phyloP scores from a whole-genome alignment of 2,797 vertebrate genomes.

The Malurus leucopterus region DNA sequence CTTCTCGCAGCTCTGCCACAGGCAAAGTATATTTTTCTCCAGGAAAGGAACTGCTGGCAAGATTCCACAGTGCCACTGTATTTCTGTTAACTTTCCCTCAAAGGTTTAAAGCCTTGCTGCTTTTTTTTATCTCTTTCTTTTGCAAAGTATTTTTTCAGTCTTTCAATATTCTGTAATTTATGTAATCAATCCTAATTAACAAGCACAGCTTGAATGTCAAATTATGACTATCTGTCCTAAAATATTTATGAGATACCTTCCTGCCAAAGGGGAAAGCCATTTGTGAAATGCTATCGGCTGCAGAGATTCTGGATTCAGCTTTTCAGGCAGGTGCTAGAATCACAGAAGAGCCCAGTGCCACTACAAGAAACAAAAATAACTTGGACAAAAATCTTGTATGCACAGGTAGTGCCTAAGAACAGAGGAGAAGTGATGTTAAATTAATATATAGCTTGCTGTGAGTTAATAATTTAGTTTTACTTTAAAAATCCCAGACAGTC shows the following conservation, averaged over 20 bases:
- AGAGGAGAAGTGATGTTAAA: not conserved
- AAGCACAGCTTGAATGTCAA: not conserved
- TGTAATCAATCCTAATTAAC: not conserved
- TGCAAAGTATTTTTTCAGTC: not conserved
- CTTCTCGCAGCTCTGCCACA: not conserved
- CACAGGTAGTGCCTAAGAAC: not conserved
- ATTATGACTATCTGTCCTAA: not conserved
- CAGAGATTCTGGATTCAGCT: not conserved
- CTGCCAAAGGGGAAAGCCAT: not conserved
- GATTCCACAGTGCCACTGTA: not conserved
- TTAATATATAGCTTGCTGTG: not conserved
- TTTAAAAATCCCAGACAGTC: not conserved
- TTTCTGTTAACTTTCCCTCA: not conserved
- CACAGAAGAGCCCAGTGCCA: not conserved
- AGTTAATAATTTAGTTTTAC: not conserved
- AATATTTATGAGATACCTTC: not conserved
- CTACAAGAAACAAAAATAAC: not conserved
- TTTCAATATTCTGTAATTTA: not conserved
- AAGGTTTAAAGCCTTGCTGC: not conserved
- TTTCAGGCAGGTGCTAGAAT: not conserved
- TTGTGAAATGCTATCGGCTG: not conserved
- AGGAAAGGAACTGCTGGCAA: not conserved
- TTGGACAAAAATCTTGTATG: not conserved
- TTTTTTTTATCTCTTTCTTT: not conserved
- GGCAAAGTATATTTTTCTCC: not conserved